Conservation (phyloP, 2,888 invertebrate genomes). For the Melangyna quadrimaculata region DNA sequence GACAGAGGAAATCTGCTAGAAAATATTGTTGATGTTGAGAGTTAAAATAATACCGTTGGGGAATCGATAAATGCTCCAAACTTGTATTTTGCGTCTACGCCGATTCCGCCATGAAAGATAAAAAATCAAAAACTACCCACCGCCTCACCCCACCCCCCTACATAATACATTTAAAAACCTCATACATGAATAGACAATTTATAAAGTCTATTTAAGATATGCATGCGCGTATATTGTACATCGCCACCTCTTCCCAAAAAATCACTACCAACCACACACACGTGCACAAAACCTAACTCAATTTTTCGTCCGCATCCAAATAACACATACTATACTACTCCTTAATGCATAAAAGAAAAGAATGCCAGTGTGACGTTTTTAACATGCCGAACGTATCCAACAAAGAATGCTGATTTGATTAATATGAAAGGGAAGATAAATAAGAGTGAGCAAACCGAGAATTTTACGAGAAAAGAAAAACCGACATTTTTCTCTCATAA, state of each 20-base stretch:
- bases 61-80: constrained; percentile 53
- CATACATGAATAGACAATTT: neutral
- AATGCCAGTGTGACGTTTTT: constrained; percentile 49
- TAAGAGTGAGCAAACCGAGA: neutral
- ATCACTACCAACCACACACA: constrained; percentile 10
- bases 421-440: constrained; percentile 34
- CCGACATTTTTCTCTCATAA: constrained; percentile 36
- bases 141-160: no score
- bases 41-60: constrained; percentile 38
- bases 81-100: constrained; percentile 8
- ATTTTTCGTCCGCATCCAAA: neutral
- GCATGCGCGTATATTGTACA: neutral
- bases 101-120: neutral
- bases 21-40: constrained; percentile 19
- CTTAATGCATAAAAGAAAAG: neutral
- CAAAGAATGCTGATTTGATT: constrained; percentile 56
- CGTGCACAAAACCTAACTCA: neutral
- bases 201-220: neutral
- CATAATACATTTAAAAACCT: neutral
- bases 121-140: neutral
- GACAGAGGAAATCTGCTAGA: constrained; percentile 50
- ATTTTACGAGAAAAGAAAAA: constrained; percentile 59
- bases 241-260: neutral
- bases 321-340: neutral
- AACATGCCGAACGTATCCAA: constrained; percentile 54